These are phyloP conservation scores for Empis stercorea DNA, from an alignment of 2,888 invertebrate species.

Conservation along the genomic window DNA sequence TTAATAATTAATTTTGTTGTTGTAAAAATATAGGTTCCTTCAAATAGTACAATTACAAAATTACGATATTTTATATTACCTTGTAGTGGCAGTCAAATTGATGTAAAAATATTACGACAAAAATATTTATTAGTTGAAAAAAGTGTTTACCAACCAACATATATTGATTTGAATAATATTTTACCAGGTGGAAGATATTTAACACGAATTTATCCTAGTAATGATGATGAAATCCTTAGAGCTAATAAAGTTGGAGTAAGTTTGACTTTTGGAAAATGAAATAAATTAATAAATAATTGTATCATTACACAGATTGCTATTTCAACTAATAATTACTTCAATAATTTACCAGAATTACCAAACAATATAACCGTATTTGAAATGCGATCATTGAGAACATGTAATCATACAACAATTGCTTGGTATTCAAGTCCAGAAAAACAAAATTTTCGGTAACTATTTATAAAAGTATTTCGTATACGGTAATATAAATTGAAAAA, in stretches of 20 bases:
- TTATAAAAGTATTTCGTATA: neutral
- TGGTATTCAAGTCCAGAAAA: constrained; percentile 43
- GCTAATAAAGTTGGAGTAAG: constrained; percentile 41
- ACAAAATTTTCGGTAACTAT: constrained; percentile 29
- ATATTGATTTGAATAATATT: constrained; percentile 32
- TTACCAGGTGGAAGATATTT: constrained; percentile 37
- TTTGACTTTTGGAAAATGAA: constrained; percentile 4
- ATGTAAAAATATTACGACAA: constrained; percentile 37
- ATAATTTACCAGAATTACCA: constrained; percentile 42
- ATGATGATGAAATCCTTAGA: constrained; percentile 38
- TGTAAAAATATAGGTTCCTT: constrained; percentile 1
- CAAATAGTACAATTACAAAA: constrained; percentile 1
- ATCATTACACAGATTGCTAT: constrained; percentile 35
- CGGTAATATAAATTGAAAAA: no score
- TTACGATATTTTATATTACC: constrained; percentile 40
- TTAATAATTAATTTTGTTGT: neutral
- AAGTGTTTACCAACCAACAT: constrained; percentile 38
- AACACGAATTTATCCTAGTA: constrained; percentile 39
- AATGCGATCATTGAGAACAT: constrained; percentile 37
- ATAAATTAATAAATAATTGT: neutral
- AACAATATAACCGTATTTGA: constrained; percentile 39
- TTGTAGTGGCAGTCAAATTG: constrained; percentile 41
- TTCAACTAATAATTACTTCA: constrained; percentile 36
- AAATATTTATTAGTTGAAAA: constrained; percentile 28
- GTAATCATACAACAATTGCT: constrained; percentile 42